Evolutionary conservation across 2,113 vertebrate genomes (phyloP), one percentile per base, ranked within the genome.

Genomic region (Archocentrus centrarchus): DNA sequence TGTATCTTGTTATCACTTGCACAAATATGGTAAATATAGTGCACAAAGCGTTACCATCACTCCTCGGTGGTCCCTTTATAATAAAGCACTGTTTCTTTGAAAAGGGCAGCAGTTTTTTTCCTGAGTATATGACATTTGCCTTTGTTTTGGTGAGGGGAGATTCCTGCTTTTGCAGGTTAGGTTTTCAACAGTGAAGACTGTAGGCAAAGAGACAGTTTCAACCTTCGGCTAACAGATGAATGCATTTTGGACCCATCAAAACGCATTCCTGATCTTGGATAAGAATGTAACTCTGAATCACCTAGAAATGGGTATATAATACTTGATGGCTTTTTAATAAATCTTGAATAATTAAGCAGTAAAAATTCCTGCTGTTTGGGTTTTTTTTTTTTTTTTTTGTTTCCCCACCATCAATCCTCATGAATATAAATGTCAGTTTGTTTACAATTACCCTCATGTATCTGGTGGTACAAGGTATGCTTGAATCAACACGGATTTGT

Each of bases 371-470:
- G 50, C 50, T 50, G 2, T 39, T 44, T 77, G 3, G 2, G 39
- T 2, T 27, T 27, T 2, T 8, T 57, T 53, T 22, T 47, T 39
- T 37, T 39, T 5, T 22, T 37, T 58, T 22, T 59, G 30, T 30
- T 55, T 39, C 15, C 10, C 10, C 20, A n/a, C 6, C 53, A 41
- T 85, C 58, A 66, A 58, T 83, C 75, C 27, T 85, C 55, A 81
- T 89, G 66, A 89, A 90, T 91, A 82, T 62, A 75, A 66, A 79
- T 85, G 18, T 20, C 18, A 41, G 78, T 87, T 64, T 88, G 50
- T 89, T 82, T 82, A 24, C 37, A 60, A 70, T 86, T 85, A 75
- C 62, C 5, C 22, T 6, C 20, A 73, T 80, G 63, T 86, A 10
- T 83, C 70, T 61, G 87, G 63, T 70, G 76, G 77, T 59, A 39